Conservation (phyloP, 2,113 vertebrate genomes). For the Triplophysa siluroides region DNA sequence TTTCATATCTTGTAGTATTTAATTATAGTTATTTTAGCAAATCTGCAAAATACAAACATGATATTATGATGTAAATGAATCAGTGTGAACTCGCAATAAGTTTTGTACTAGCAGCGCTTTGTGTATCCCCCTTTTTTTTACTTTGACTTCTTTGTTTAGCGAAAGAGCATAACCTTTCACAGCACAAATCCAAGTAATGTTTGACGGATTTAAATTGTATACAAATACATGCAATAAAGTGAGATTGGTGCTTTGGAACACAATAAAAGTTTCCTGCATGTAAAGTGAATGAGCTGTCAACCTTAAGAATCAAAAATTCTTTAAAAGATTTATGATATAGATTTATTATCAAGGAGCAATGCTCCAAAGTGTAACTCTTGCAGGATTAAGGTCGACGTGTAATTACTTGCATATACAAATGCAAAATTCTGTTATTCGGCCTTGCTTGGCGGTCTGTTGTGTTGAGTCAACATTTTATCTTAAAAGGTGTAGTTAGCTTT, state of each 20-base stretch:
- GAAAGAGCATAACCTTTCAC: too few species aligned
- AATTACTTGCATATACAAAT: neutral
- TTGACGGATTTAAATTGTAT: too few species aligned
- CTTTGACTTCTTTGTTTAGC: too few species aligned
- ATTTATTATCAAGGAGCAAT: neutral
- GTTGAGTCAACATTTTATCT: conserved; percentile 34
- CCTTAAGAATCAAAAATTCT: neutral
- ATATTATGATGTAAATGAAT: too few species aligned
- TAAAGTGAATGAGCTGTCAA: conserved; percentile 16
- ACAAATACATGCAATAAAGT: too few species aligned
- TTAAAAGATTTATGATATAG: neutral
- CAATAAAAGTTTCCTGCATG: neutral
- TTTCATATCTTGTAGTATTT: too few species aligned
- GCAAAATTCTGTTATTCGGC: neutral
- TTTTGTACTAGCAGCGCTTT: too few species aligned
- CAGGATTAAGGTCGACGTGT: neutral
- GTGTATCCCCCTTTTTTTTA: too few species aligned
- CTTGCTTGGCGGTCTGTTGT: neutral
- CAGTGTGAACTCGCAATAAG: too few species aligned
- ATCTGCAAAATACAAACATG: too few species aligned
- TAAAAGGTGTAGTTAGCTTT: conserved; percentile 16
- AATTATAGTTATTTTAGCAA: too few species aligned
- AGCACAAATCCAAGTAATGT: too few species aligned
- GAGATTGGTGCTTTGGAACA: neutral
- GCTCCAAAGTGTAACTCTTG: neutral